phyloP scores from a whole-genome alignment of 2,113 vertebrate genomes.

The Tragelaphus scriptus region DNA sequence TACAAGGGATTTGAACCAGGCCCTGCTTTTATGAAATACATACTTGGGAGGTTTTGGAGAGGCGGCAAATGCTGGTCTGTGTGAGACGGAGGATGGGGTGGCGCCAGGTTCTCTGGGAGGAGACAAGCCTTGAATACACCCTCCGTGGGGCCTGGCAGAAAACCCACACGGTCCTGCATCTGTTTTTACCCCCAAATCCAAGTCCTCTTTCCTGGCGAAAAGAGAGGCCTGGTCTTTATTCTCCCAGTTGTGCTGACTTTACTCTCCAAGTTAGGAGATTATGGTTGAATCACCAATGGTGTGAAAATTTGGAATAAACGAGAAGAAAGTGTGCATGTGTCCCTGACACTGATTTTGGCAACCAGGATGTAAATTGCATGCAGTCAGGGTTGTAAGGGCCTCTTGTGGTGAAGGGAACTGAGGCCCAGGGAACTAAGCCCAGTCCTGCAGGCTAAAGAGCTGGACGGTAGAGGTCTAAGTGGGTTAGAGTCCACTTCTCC shows the following conservation, averaged over 20 bases:
- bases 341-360: neutral
- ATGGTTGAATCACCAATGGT: neutral
- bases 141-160: neutral
- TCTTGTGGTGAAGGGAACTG: neutral
- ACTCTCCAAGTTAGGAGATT: neutral
- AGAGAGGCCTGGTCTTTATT: neutral
- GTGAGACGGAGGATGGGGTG: slow-evolving; percentile 35
- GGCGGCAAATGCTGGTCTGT: neutral
- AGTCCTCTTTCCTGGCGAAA: slow-evolving; percentile 22
- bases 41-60: slow-evolving; percentile 60
- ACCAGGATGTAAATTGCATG: neutral
- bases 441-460: neutral
- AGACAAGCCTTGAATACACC: neutral
- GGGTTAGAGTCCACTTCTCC: neutral
- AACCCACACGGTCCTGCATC: neutral
- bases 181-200: neutral
- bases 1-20: slow-evolving; percentile 57
- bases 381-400: neutral
- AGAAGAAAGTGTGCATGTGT: neutral
- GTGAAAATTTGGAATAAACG: neutral
- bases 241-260: neutral
- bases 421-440: neutral
- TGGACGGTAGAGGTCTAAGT: neutral
- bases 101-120: slow-evolving; percentile 31
- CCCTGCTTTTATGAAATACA: slow-evolving; percentile 71